A percentile compares a stretch with the other conserved stretches of the same genome.
Evolutionary conservation across 2,888 invertebrate species (phyloP).

Genomic region (Bombylius discolor): DNA sequence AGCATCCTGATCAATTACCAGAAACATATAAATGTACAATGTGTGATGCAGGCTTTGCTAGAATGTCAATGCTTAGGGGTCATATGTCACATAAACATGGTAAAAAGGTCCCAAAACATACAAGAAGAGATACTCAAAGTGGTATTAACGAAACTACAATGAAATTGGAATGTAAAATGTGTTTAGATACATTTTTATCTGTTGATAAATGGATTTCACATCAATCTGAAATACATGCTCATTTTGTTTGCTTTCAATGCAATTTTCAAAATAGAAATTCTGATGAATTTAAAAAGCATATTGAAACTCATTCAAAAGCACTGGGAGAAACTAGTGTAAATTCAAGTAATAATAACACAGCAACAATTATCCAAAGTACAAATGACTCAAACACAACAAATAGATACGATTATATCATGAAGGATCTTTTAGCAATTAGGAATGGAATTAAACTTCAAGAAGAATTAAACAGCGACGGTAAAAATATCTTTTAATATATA

Average conservation of each 20-base stretch:
- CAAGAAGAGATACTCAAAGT: slow-evolving; percentile 23
- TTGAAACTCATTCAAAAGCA: slow-evolving; percentile 10
- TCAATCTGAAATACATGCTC: slow-evolving; percentile 12
- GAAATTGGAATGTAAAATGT: slow-evolving; percentile 18
- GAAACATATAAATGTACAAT: slow-evolving; percentile 35
- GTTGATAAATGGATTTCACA: slow-evolving; percentile 16
- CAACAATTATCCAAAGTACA: neutral
- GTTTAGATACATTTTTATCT: slow-evolving; percentile 10
- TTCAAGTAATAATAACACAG: neutral
- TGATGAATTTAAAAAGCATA: slow-evolving; percentile 15
- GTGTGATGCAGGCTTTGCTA: slow-evolving; percentile 33
- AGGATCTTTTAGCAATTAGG: slow-evolving; percentile 34
- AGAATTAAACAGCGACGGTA: neutral
- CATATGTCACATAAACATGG: slow-evolving; percentile 34
- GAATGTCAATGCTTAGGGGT: slow-evolving; percentile 34
- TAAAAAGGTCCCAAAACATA: slow-evolving; percentile 26
- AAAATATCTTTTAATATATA: neutral
- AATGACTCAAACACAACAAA: slow-evolving; percentile 14
- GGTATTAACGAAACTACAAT: slow-evolving; percentile 21
- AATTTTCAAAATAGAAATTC: slow-evolving; percentile 12
- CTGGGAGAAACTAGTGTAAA: neutral
- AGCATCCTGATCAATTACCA: slow-evolving; percentile 36
- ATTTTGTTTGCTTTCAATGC: slow-evolving; percentile 15
- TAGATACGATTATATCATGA: slow-evolving; percentile 35
- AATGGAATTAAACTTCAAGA: slow-evolving; percentile 26